phyloP scores from a whole-genome alignment of 2,797 vertebrate species.

The Microcaecilia unicolor region DNA sequence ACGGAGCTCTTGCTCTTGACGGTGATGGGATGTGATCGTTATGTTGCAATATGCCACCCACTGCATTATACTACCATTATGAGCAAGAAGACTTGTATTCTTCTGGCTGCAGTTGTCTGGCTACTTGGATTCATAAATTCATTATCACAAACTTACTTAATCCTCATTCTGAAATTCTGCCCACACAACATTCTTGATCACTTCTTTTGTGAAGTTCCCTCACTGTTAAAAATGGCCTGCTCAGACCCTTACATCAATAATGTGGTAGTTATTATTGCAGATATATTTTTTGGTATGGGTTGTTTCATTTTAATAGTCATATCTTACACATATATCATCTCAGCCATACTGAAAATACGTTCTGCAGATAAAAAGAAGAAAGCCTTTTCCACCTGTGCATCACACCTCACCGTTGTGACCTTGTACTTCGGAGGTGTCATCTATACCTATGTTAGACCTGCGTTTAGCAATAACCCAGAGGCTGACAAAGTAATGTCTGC shows the following conservation, averaged over 20 bases:
- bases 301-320: conserved; percentile 7
- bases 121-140: background rate
- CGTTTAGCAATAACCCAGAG: background rate
- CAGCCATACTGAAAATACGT: conserved; percentile 6
- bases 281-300: conserved; percentile 1
- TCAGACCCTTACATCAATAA: conserved; percentile 11
- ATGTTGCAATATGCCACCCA: conserved; percentile 12
- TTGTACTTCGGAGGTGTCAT: conserved; percentile 2
- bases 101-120: background rate
- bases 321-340: conserved; percentile 7
- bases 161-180: conserved; percentile 2
- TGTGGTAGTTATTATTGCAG: conserved; percentile 3
- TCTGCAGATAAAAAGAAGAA: conserved; percentile 2
- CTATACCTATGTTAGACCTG: conserved; percentile 8
- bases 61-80: conserved; percentile 12
- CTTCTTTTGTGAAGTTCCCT: conserved; percentile 15
- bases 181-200: conserved; percentile 3
- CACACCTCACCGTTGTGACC: conserved; percentile 3
- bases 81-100: too few species aligned
- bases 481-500: conserved; percentile 10
- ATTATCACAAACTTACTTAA: too few species aligned
- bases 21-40: conserved; percentile 17
- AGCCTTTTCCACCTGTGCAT: conserved; percentile 3
- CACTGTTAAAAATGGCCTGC: conserved; percentile 8
- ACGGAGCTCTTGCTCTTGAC: conserved; percentile 10